Evolutionary conservation across 2,113 vertebrate genomes (phyloP), one percentile per base, ranked within the genome.

Genomic region (Grantiella picta): DNA sequence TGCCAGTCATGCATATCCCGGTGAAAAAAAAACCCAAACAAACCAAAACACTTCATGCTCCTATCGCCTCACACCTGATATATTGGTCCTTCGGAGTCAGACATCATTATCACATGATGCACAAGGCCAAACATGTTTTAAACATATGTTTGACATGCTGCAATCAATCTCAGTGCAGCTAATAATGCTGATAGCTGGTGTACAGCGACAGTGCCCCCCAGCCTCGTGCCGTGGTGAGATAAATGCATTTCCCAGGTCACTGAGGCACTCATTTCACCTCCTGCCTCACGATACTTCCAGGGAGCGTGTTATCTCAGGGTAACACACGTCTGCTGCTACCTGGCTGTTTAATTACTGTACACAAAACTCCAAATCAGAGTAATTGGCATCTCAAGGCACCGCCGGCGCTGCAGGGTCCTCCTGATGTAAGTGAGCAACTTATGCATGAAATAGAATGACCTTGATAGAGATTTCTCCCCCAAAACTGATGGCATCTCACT

Each of bases 291-390:
- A 94, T 84, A 83, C 88, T 96, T 96, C 80, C 77, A 94, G 90
- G 93, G 86, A 95, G 80, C 14, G 24, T 80, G 93, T 97, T 98
- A 98, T 98, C 97, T 98, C 91, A 22, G 88, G 95, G 84, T 76
- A 96, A 79, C 97, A 98, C 91, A 97, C 45, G 88, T 59, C 93
- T 95, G 90, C 91, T 96, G 91, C 70, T 89, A 95, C 94, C 92
- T 96, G 95, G 79, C 90, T 97, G 92, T 69, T 96, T 98, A 97
- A 98, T 97, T 97, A 89, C 79, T 97, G 97, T 90, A 90, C 80
- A 56, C 92, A 97, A 81, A 45, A 92, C 71, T 90, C 96, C 94
- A 92, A 47, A 94, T 95, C 89, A 87, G 79, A 93, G 88, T 90
- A 96, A 96, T 71, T 96, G 95, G 78, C 45, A 70, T 92, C 84